Evolutionary conservation across 2,888 invertebrate genomes (phyloP).

Genomic region (Glaucopsyche alexis): DNA sequence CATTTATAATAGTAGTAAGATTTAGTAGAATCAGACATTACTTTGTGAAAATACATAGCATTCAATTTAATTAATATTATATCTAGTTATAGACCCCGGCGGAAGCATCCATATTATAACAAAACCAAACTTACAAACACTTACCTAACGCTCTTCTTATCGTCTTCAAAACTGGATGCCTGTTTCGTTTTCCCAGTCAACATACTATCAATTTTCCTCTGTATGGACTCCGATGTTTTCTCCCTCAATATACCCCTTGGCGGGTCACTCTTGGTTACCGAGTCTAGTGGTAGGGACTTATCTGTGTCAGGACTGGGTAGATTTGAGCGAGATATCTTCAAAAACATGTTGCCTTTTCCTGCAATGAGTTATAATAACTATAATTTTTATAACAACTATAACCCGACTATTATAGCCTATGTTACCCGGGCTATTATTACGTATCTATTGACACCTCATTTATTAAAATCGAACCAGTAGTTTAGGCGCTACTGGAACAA

Average conservation of each 20-base stretch:
- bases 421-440: too few species aligned
- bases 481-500: too few species aligned
- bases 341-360: slow-evolving; percentile 71
- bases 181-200: slow-evolving; percentile 54
- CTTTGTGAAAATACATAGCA: too few species aligned
- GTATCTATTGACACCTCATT: too few species aligned
- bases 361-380: slow-evolving; percentile 26
- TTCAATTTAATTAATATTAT: too few species aligned
- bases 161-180: slow-evolving; percentile 82
- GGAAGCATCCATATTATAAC: too few species aligned
- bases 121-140: background rate
- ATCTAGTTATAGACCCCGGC: too few species aligned
- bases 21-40: too few species aligned
- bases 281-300: slow-evolving; percentile 63
- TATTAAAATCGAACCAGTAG: too few species aligned
- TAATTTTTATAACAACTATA: too few species aligned
- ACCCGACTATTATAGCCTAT: too few species aligned
- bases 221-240: slow-evolving; percentile 63
- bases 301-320: slow-evolving; percentile 71
- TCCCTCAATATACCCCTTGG: slow-evolving; percentile 83
- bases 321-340: slow-evolving; percentile 63
- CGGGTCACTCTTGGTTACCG: slow-evolving; percentile 69
- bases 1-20: too few species aligned
- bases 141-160: slow-evolving; percentile 86
- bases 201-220: slow-evolving; percentile 55